Conservation (phyloP, 2,113 vertebrate genomes). For the Pomatostomus ruficeps region DNA sequence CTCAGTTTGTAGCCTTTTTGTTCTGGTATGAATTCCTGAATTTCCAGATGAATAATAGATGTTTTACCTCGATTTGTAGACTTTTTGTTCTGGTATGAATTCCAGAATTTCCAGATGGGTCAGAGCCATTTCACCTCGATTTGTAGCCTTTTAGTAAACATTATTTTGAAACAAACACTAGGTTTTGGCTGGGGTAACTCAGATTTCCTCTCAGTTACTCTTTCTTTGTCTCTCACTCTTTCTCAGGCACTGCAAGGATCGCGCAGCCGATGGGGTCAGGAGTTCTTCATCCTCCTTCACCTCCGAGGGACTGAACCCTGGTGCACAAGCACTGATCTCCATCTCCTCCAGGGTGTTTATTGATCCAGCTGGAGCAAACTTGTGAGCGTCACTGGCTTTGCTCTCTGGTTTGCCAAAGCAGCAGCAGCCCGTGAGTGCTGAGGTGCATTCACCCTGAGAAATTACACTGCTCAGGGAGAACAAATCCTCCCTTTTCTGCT, state of each 20-base stretch:
- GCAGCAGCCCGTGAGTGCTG: neutral
- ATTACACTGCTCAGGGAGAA: neutral
- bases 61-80: neutral
- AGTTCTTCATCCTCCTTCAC: neutral
- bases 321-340: neutral
- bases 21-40: neutral
- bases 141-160: neutral
- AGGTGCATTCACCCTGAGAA: neutral
- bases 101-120: neutral
- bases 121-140: neutral
- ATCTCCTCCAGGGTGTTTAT: neutral
- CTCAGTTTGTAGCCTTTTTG: neutral
- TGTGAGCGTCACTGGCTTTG: neutral
- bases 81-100: neutral
- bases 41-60: neutral
- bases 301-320: neutral
- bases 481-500: neutral
- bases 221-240: neutral
- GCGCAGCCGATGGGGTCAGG: neutral
- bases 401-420: neutral
- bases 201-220: neutral
- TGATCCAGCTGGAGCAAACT: neutral
- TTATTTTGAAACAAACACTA: neutral
- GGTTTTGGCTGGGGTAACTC: neutral
- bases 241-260: neutral